A percentile compares a stretch with the other conserved stretches of the same genome.
These are phyloP conservation scores for Nomada lathburiana DNA, from an alignment of 2,888 invertebrate species.

Conservation along the genomic window DNA sequence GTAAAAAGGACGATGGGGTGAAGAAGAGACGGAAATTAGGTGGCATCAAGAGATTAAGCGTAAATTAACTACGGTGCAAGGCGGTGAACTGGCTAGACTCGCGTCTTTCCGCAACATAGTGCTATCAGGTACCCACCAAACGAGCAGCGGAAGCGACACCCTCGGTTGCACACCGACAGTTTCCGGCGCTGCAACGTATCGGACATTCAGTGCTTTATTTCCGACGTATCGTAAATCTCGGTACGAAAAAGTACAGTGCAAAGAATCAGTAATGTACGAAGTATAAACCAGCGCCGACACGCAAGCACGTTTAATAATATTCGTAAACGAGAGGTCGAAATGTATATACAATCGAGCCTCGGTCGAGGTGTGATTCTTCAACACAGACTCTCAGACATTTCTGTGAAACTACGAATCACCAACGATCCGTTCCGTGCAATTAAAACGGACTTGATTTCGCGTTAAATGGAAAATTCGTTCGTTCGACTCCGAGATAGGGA, in stretches of 20 bases:
- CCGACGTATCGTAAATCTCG: conserved; percentile 61
- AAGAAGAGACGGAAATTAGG: conserved; percentile 44
- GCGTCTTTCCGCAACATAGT: conserved; percentile 49
- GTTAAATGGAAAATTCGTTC: background rate
- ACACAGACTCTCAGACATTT: conserved; percentile 8
- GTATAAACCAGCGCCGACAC: background rate
- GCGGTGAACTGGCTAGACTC: conserved; percentile 16
- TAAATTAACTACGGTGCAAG: conserved; percentile 52
- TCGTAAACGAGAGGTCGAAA: conserved; percentile 21
- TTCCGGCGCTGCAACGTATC: conserved; percentile 65
- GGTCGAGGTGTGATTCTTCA: conserved; percentile 28
- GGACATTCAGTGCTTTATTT: conserved; percentile 67
- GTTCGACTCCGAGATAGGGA: background rate
- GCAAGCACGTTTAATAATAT: conserved; percentile 51
- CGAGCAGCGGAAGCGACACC: conserved; percentile 51
- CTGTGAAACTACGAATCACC: conserved; percentile 21
- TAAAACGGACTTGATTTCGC: conserved; percentile 8
- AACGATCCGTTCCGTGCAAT: background rate
- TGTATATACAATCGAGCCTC: conserved; percentile 23
- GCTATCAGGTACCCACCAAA: conserved; percentile 62
- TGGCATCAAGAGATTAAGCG: conserved; percentile 56
- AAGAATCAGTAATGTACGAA: conserved; percentile 48
- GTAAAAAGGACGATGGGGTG: background rate
- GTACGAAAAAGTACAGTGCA: conserved; percentile 42
- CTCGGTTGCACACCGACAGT: conserved; percentile 41